Percentiles rank a stretch among this genome's conserved stretches.
Conservation (phyloP, 2,113 vertebrate genomes). For the Peromyscus californicus region DNA sequence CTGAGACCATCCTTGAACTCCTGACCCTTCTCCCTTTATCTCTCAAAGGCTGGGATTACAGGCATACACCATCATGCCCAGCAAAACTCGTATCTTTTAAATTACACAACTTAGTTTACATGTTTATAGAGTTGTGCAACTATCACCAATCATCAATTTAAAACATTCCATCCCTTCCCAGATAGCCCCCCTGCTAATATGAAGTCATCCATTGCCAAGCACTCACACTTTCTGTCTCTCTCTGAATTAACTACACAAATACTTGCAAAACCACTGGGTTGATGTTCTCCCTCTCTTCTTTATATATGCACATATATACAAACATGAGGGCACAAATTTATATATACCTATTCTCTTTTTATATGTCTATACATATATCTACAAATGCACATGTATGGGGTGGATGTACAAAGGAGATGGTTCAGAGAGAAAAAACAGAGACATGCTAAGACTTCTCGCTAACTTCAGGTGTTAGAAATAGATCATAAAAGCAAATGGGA, state of each 20-base stretch:
- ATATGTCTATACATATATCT: not conserved
- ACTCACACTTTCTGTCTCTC: not conserved
- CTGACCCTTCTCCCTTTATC: not conserved
- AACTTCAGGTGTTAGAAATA: not conserved
- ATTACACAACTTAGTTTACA: not conserved
- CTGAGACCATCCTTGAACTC: not conserved
- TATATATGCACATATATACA: not conserved
- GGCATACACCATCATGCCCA: no score
- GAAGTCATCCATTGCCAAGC: not conserved
- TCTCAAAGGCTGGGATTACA: no score
- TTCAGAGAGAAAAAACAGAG: not conserved
- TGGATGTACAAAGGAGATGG: not conserved
- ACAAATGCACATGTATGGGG: not conserved
- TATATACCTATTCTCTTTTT: not conserved
- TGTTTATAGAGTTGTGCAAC: not conserved
- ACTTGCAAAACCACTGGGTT: not conserved
- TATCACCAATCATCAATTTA: not conserved
- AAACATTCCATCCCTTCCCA: not conserved
- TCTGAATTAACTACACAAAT: not conserved
- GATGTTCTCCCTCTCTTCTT: not conserved
- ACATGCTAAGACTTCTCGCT: not conserved
- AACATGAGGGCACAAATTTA: not conserved
- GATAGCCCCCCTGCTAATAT: not conserved
- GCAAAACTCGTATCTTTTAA: not conserved
- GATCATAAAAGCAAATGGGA: not conserved